Evolutionary conservation across 2,113 vertebrate species (phyloP).

Genomic region (Anarrhichthys ocellatus): DNA sequence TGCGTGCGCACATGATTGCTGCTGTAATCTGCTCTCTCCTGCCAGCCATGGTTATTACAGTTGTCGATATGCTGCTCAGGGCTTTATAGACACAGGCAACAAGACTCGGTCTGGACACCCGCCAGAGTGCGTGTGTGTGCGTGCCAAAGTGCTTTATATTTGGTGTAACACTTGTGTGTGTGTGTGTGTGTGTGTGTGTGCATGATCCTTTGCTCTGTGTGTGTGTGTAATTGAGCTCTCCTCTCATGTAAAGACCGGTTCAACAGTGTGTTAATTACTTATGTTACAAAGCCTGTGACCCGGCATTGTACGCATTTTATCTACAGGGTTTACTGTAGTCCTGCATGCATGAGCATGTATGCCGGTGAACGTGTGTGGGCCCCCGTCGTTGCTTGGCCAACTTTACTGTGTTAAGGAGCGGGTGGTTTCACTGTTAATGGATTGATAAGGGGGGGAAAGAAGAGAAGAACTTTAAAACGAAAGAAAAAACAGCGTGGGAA

Average conservation of each 20-base stretch:
- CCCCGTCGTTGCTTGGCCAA: constrained; percentile 6
- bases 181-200: constrained; percentile 46
- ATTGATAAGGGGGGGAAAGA: neutral
- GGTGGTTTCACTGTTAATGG: neutral
- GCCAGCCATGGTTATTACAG: constrained; percentile 79
- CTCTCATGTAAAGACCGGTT: constrained; percentile 65
- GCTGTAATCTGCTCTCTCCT: constrained; percentile 75
- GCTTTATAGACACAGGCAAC: constrained; percentile 77
- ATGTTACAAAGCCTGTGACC: constrained; percentile 60
- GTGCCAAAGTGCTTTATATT: constrained; percentile 49
- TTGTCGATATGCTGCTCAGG: constrained; percentile 77
- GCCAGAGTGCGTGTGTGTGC: constrained; percentile 56
- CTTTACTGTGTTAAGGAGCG: constrained; percentile 11
- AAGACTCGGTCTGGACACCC: constrained; percentile 61
- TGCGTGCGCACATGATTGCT: constrained; percentile 58
- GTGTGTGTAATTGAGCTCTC: constrained; percentile 66
- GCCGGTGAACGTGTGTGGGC: constrained; percentile 6
- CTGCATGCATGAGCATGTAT: constrained; percentile 10
- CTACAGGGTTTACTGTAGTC: constrained; percentile 8
- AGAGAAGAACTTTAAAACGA: neutral
- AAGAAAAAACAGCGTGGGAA: neutral
- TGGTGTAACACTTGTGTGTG: constrained; percentile 52
- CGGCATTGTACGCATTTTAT: constrained; percentile 31
- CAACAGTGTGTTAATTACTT: constrained; percentile 70
- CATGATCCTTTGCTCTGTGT: constrained; percentile 49